A percentile compares a stretch with the other conserved stretches of the same genome.
phyloP scores from a whole-genome alignment of 2,113 vertebrate species.

The Bos taurus region DNA sequence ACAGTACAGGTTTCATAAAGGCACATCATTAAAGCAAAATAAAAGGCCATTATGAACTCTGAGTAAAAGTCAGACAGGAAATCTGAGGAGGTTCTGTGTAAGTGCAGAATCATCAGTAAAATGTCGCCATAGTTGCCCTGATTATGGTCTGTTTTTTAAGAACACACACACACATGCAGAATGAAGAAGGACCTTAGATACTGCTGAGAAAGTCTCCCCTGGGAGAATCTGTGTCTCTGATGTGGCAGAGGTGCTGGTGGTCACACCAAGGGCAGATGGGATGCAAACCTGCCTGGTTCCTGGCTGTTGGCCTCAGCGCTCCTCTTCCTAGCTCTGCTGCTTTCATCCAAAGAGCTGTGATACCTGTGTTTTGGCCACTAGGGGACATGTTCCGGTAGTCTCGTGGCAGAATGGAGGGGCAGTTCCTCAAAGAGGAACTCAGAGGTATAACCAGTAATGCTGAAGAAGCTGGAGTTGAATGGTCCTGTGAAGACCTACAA shows the following conservation, averaged over 20 bases:
- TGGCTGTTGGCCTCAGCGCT: not conserved
- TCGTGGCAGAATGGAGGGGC: not conserved
- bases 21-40: not conserved
- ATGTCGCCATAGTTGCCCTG: not conserved
- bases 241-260: not conserved
- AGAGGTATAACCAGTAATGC: not conserved
- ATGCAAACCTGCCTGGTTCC: not conserved
- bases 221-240: not conserved
- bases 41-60: not conserved
- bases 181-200: not conserved
- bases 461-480: not conserved
- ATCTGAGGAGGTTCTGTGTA: not conserved
- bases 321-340: not conserved
- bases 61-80: not conserved
- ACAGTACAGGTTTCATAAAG: not conserved
- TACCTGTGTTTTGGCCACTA: not conserved
- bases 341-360: not conserved
- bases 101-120: not conserved
- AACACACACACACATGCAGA: not conserved
- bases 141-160: not conserved
- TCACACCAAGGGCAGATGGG: not conserved
- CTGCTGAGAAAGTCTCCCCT: not conserved
- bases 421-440: not conserved
- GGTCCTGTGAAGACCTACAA: not conserved
- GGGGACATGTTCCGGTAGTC: not conserved